A percentile compares a stretch with the other conserved stretches of the same genome.
These are phyloP conservation scores for Physocephala rufipes DNA, from an alignment of 2,888 invertebrate genomes.

Conservation along the genomic window DNA sequence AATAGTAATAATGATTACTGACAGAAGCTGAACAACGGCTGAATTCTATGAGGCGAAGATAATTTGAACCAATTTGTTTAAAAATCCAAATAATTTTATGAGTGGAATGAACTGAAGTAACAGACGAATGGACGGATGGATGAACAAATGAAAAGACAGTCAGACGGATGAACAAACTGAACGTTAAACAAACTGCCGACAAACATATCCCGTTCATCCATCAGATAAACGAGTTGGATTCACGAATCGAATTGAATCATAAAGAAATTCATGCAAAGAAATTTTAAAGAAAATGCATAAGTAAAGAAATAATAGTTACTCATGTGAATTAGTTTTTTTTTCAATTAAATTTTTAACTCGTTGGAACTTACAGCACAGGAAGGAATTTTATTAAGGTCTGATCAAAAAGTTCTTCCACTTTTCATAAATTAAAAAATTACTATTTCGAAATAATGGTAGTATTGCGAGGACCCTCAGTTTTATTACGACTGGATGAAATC, in stretches of 20 bases:
- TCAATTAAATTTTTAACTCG: not conserved
- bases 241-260: not conserved
- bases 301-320: not conserved
- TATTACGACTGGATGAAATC: too few species aligned
- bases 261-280: not conserved
- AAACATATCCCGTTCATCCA: too few species aligned
- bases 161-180: conserved; percentile 10
- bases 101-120: not conserved
- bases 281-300: not conserved
- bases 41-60: conserved; percentile 17
- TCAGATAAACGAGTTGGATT: too few species aligned
- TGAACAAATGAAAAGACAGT: not conserved
- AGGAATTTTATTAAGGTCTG: too few species aligned
- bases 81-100: conserved; percentile 30
- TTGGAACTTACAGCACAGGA: too few species aligned
- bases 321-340: not conserved
- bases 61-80: conserved; percentile 33
- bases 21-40: not conserved
- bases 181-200: not conserved
- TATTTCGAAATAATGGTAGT: too few species aligned
- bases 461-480: too few species aligned
- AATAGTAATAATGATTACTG: not conserved
- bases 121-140: not conserved
- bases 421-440: too few species aligned
- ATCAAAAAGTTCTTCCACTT: too few species aligned